Percentiles rank a stretch among this genome's conserved stretches.
These are phyloP conservation scores for Rhagologus leucostigma DNA, from an alignment of 2,113 vertebrate genomes.

Conservation along the genomic window DNA sequence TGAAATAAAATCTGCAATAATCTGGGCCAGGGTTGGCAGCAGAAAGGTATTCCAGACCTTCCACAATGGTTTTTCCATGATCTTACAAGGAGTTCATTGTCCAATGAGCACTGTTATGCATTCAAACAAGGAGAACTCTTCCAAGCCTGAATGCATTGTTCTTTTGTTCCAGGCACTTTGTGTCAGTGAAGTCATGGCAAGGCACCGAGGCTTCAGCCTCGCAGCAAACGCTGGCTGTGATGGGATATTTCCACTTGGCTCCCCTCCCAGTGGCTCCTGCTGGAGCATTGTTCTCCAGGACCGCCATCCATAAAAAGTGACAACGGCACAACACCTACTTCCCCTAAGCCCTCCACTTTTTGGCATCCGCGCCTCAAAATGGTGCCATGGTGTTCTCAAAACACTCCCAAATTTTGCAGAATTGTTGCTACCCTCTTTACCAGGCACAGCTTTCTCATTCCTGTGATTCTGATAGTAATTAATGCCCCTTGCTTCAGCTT, in stretches of 20 bases:
- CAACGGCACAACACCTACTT: constrained; percentile 26
- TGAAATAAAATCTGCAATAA: background rate
- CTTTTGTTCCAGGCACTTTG: constrained; percentile 50
- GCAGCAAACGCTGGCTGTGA: constrained; percentile 50
- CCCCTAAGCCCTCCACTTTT: background rate
- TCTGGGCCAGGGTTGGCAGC: constrained; percentile 2
- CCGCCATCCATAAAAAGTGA: background rate
- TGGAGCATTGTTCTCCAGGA: constrained; percentile 22
- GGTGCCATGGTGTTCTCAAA: background rate
- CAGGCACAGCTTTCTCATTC: background rate
- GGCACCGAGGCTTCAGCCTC: constrained; percentile 23
- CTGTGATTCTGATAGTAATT: background rate
- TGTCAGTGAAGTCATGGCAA: constrained; percentile 63
- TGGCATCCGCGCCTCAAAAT: background rate
- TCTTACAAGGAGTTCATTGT: constrained; percentile 50
- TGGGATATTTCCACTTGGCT: constrained; percentile 49
- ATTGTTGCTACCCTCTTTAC: background rate
- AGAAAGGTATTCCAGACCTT: background rate
- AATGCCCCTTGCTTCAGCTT: background rate
- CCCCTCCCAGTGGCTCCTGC: constrained; percentile 35
- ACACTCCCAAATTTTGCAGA: background rate
- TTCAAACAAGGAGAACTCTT: constrained; percentile 45
- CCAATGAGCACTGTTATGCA: constrained; percentile 20
- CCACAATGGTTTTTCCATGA: constrained; percentile 48
- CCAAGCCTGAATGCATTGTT: constrained; percentile 42